Evolutionary conservation across 2,797 vertebrate genomes (phyloP).

Genomic region (Pseudochromis fuscus): DNA sequence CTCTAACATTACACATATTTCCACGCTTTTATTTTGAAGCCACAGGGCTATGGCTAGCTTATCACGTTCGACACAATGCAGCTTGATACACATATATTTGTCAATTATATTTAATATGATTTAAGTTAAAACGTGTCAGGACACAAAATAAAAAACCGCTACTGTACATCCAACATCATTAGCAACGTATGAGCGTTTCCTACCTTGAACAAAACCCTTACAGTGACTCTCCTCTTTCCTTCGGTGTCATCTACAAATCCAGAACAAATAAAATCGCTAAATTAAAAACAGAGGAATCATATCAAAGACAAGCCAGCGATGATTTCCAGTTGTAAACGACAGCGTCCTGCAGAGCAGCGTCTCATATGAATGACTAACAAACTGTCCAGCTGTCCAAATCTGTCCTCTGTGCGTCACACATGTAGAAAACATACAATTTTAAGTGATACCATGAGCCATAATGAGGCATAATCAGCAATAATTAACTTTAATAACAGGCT

Average conservation of each 20-base stretch:
- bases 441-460: not conserved
- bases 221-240: constrained; percentile 52
- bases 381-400: constrained; percentile 15
- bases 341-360: not conserved
- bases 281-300: not conserved
- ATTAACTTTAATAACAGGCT: constrained; percentile 59
- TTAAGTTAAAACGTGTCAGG: not conserved
- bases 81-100: not conserved
- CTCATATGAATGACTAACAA: not conserved
- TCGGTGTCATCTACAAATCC: constrained; percentile 79
- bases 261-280: constrained; percentile 30
- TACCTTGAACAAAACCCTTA: constrained; percentile 77
- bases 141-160: not conserved
- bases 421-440: constrained; percentile 5
- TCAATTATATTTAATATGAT: too few species aligned
- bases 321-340: not conserved
- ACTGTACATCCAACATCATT: not conserved
- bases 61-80: constrained; percentile 6
- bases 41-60: not conserved
- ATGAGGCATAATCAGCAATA: constrained; percentile 15
- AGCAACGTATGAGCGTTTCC: constrained; percentile 17
- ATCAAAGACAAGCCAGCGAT: not conserved
- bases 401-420: constrained; percentile 31
- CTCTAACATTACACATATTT: rapidly evolving
- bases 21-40: constrained; percentile 61